Evolutionary conservation across 2,113 vertebrate species (phyloP).

Genomic region (Callaeas wilsoni): DNA sequence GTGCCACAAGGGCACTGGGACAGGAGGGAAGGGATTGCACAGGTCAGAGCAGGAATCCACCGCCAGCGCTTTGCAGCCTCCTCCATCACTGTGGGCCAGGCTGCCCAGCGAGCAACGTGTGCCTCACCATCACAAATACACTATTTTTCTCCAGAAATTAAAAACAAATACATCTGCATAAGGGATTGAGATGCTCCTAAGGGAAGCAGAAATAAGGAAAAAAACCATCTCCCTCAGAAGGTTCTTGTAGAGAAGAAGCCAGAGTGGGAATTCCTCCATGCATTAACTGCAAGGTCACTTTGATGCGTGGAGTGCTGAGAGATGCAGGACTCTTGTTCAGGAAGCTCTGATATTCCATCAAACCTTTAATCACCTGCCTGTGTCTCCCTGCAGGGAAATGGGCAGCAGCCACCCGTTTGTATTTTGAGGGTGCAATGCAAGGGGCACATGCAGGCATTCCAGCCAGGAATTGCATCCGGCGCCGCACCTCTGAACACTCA

Average conservation of each 20-base stretch:
- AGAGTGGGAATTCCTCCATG: not conserved
- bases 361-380: not conserved
- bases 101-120: rapidly evolving
- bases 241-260: not conserved
- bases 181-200: not conserved
- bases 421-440: not conserved
- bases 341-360: not conserved
- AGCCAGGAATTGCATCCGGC: not conserved
- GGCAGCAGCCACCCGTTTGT: not conserved
- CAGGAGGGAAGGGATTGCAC: not conserved
- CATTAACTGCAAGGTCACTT: not conserved
- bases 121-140: not conserved
- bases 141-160: not conserved
- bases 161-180: not conserved
- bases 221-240: not conserved
- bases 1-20: not conserved
- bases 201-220: not conserved
- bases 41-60: not conserved
- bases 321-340: not conserved
- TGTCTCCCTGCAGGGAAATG: not conserved
- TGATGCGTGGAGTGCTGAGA: not conserved
- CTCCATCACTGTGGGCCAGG: rapidly evolving
- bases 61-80: not conserved
- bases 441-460: not conserved
- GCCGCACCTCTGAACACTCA: rapidly evolving